Evolutionary conservation across 1,140 invertebrate species (phyloP), one percentile per base, ranked within the genome.

Genomic region (Xylocopa sonorina): DNA sequence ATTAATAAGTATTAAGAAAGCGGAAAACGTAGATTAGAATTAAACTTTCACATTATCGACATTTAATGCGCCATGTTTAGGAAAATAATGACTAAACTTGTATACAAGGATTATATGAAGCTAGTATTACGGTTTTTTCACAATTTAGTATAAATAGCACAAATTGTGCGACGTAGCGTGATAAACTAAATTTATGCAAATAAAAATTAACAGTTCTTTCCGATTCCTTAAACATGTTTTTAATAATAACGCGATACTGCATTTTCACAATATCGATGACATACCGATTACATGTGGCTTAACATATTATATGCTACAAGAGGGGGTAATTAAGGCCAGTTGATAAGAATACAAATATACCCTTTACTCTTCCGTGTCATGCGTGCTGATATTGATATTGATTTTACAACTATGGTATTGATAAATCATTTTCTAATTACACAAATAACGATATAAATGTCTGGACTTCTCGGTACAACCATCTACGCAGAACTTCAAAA

Each of bases 281-380:
- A 58, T 86, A 55, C 71, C 38, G 50, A 79, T 81, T 66, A 76
- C 77, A 60, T 78, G 71, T 72, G 66, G 80, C 43, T 78, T 78
- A 78, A 51, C 60, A 85, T 82, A 82, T 29, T 48, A 14, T 50
- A 50, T 24, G 9, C 3, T 66, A 67, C 3, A 0, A 53, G 29
- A 73, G 55, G 81, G 68, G 68, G 78, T 82, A 82, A 87, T 88
- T 87, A 82, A 88, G 87, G 88, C 68, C 80, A 84, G 10, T 58
- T 51, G 83, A 88, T 88, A 88, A 88, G 69, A 69, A 69, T 62
- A 63, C 69, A 64, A 69, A 69, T 62, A 63, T 71, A 86, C 27
- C 14, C 29, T 27, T 7, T 41, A 67, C 32, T 57, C 48, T 78
- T 73, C 68, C 38, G 68, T 46, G 27, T 78, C 24, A 34, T 43